Evolutionary conservation across 2,888 invertebrate genomes (phyloP), one percentile per base, ranked within the genome.

Genomic region (Eudasyphora cyanicolor): DNA sequence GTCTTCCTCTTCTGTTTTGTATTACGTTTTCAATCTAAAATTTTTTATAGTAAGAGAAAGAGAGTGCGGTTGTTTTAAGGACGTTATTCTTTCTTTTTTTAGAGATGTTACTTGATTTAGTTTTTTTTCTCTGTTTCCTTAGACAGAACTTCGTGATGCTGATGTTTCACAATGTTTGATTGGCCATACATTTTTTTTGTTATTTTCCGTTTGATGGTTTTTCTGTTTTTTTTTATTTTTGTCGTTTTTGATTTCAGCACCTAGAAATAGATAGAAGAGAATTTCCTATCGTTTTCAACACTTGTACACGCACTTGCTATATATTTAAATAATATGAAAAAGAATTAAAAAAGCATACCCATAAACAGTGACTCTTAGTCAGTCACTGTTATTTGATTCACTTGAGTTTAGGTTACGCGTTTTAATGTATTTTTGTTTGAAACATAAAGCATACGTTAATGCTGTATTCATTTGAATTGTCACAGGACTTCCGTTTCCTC

Each of bases 131-230:
- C 54, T 67, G 29, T 74, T 70, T 75, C 27, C 17, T 35, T 79
- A n/a, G n/a, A n/a, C n/a, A n/a, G 29, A 29, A n/a, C n/a, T 29
- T 32, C 10, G 27, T 57, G 27, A 17, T 60, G 64, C 64, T 64
- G 62, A 17, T 49, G 29, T 70, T 32, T 29, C 27, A 49, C 69
- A 80, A 75, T 32, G 38, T 60, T 54, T 76, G 69, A 71, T 76
- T 80, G 62, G 62, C 32, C 51, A 64, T 73, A 60, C 45, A 76
- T 76, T 62, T 21, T 73, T 67, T 57, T 69, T 42, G 51, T 57
- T 24, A 51, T 24, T 51, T 51, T 10, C 51, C 51, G 49, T 57
- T 42, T 67, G 67, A 42, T 42, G 67, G 38, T 67, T 67, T 29
- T 38, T 42, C 10, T 12, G 12, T 12, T 45, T 27, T 60, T 29